These are phyloP conservation scores for Tonatia bakeri DNA, from an alignment of 2,113 vertebrate species.

Conservation along the genomic window DNA sequence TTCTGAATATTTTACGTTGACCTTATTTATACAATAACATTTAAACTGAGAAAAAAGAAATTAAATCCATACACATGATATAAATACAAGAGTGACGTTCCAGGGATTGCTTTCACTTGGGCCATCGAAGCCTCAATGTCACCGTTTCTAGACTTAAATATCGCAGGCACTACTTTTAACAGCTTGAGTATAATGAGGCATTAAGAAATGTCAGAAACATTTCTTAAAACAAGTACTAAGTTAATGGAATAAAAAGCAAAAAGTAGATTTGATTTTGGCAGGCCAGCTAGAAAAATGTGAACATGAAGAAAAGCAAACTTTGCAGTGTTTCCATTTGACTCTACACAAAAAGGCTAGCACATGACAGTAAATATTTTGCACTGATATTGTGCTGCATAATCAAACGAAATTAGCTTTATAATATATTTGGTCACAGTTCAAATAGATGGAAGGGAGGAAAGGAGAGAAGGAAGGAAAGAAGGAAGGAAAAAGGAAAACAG, in stretches of 20 bases:
- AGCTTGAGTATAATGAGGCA: neutral
- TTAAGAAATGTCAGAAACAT: conserved; percentile 9
- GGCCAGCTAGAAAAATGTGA: neutral
- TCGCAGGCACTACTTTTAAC: neutral
- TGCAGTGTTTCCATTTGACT: neutral
- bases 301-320: neutral
- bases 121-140: neutral
- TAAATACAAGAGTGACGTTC: neutral
- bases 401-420: neutral
- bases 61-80: neutral
- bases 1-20: neutral
- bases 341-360: neutral
- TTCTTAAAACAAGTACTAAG: conserved; percentile 27
- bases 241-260: neutral
- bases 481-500: neutral
- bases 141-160: conserved; percentile 23
- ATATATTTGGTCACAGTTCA: neutral
- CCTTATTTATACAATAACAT: neutral
- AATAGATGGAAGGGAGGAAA: neutral
- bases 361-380: neutral
- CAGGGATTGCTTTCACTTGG: neutral
- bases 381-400: neutral
- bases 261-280: conserved; percentile 10
- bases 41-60: neutral
- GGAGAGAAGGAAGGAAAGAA: neutral